A percentile compares a stretch with the other conserved stretches of the same genome.
These are phyloP conservation scores for Synodontis membranacea DNA, from an alignment of 2,113 vertebrate species.

Conservation along the genomic window DNA sequence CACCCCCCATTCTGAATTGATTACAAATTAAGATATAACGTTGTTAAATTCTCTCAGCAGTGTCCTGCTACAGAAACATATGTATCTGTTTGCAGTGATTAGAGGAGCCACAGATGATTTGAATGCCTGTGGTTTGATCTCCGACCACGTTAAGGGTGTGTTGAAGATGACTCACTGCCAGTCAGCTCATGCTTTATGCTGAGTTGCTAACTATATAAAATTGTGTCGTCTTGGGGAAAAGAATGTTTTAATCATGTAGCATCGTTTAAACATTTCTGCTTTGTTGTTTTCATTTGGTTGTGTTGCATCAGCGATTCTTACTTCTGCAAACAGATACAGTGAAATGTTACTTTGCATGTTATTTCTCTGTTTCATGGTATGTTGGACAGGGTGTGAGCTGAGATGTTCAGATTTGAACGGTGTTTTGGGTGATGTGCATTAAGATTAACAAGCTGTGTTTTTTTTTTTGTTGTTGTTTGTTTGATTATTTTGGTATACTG, in stretches of 20 bases:
- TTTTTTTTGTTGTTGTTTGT: neutral
- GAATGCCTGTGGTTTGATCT: conserved; percentile 5
- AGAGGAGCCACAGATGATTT: neutral
- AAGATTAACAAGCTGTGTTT: neutral
- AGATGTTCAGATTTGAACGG: neutral
- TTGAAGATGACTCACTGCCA: neutral
- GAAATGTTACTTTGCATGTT: conserved; percentile 9
- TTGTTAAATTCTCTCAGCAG: neutral
- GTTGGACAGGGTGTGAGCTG: neutral
- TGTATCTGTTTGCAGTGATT: neutral
- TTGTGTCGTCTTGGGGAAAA: neutral
- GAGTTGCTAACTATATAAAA: neutral
- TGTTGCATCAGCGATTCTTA: neutral
- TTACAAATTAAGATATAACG: neutral
- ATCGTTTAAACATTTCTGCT: neutral
- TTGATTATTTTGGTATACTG: neutral
- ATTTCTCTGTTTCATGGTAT: conserved; percentile 1
- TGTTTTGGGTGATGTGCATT: neutral
- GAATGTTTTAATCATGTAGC: neutral
- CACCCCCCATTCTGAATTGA: too few species aligned
- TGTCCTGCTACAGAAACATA: neutral
- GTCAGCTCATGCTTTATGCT: neutral
- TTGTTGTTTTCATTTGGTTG: conserved; percentile 5
- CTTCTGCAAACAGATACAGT: conserved; percentile 7
- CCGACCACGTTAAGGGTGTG: conserved; percentile 4